Conservation (phyloP, 2,797 vertebrate genomes). For the Neostethus bicornis region DNA sequence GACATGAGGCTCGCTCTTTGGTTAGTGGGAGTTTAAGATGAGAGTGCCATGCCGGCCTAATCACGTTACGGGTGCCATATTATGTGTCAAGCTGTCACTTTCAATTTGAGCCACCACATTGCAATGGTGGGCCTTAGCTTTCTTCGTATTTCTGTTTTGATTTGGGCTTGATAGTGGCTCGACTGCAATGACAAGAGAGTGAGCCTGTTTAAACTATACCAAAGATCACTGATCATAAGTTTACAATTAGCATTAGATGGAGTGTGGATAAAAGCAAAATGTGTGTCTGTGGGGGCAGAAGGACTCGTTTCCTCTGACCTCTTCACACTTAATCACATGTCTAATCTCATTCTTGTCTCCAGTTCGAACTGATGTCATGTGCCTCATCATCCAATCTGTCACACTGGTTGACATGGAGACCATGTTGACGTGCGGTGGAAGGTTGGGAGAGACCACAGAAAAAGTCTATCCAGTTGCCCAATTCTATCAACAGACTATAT, state of each 20-base stretch:
- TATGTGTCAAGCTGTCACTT: conserved; percentile 87
- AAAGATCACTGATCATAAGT: conserved; percentile 71
- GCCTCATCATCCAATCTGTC: conserved; percentile 74
- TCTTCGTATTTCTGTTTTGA: conserved; percentile 79
- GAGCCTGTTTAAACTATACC: conserved; percentile 34
- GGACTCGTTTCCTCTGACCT: conserved; percentile 68
- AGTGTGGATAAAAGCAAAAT: conserved; percentile 38
- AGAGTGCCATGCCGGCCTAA: conserved; percentile 81
- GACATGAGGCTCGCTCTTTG: conserved; percentile 73
- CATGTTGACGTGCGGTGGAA: conserved; percentile 48
- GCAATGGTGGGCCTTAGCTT: conserved; percentile 55
- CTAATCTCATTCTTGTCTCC: conserved; percentile 75
- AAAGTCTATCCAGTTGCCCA: conserved; percentile 50
- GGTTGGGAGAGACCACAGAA: conserved; percentile 28
- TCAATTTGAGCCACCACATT: conserved; percentile 77
- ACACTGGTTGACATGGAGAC: conserved; percentile 65
- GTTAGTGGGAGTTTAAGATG: conserved; percentile 78
- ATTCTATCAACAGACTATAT: conserved; percentile 44
- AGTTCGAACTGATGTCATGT: conserved; percentile 75
- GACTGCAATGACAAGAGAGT: conserved; percentile 48
- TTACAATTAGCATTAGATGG: conserved; percentile 73
- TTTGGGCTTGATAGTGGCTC: conserved; percentile 72
- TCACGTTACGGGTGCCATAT: conserved; percentile 85
- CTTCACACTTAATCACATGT: conserved; percentile 74
- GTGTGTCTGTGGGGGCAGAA: conserved; percentile 27